Evolutionary conservation across 2,888 invertebrate species (phyloP).

Genomic region (Yponomeuta malinellus): DNA sequence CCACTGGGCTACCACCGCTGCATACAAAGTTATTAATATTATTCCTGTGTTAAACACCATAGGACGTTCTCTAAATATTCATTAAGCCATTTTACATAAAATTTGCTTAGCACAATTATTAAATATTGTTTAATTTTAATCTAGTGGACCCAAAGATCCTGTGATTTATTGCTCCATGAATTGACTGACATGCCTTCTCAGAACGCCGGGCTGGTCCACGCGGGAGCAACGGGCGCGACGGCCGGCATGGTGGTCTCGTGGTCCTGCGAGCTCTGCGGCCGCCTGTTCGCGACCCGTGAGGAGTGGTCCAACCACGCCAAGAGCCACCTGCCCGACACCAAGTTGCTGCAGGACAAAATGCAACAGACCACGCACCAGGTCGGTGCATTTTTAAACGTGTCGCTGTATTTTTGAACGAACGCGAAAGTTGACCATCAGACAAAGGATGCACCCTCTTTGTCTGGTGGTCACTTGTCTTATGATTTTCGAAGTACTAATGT

Average conservation of each 20-base stretch:
- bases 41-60: too few species aligned
- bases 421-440: too few species aligned
- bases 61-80: too few species aligned
- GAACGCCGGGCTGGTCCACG: slow-evolving; percentile 69
- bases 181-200: slow-evolving; percentile 26
- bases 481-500: too few species aligned
- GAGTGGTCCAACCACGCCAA: slow-evolving; percentile 87
- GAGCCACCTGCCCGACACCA: slow-evolving; percentile 78
- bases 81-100: too few species aligned
- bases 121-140: too few species aligned
- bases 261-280: slow-evolving; percentile 85
- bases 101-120: too few species aligned
- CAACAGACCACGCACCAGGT: slow-evolving; percentile 67
- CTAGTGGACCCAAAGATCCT: too few species aligned
- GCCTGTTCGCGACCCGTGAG: slow-evolving; percentile 82
- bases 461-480: too few species aligned
- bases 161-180: background rate
- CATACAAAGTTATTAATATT: too few species aligned
- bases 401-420: background rate
- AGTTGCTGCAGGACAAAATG: slow-evolving; percentile 65
- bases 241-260: slow-evolving; percentile 79
- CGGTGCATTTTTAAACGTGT: slow-evolving; percentile 10
- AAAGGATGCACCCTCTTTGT: too few species aligned
- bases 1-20: too few species aligned
- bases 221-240: slow-evolving; percentile 61